These are phyloP conservation scores for Momotus momota DNA, from an alignment of 2,797 vertebrate genomes.

Conservation along the genomic window DNA sequence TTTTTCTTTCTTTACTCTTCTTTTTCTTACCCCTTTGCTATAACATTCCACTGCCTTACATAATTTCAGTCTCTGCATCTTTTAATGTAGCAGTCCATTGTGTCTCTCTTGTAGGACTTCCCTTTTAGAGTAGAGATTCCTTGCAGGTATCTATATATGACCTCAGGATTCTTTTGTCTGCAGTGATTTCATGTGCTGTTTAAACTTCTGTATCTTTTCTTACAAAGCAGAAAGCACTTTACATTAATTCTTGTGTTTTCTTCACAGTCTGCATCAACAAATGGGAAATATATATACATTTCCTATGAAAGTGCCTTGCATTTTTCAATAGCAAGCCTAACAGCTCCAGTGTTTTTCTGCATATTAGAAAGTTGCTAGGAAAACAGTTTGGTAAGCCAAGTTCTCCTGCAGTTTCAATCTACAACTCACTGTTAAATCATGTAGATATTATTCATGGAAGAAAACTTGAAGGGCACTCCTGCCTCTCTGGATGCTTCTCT, in stretches of 20 bases:
- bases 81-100: not conserved
- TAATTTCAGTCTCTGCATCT: not conserved
- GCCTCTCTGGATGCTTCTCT: not conserved
- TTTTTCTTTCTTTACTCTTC: not conserved
- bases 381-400: not conserved
- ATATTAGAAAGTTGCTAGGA: not conserved
- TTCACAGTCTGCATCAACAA: not conserved
- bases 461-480: not conserved
- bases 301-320: not conserved
- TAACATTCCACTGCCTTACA: not conserved
- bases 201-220: not conserved
- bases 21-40: not conserved
- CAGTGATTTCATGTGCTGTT: not conserved
- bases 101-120: not conserved
- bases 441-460: not conserved
- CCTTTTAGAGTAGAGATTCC: not conserved
- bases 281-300: not conserved
- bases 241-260: not conserved
- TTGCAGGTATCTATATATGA: not conserved
- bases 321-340: not conserved
- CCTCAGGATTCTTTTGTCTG: not conserved
- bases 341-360: not conserved
- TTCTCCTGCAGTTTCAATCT: constrained; percentile 15
- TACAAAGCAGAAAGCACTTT: not conserved
- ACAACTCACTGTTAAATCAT: not conserved